These are phyloP conservation scores for Falco berigora DNA, from an alignment of 2,797 vertebrate genomes.

Conservation along the genomic window DNA sequence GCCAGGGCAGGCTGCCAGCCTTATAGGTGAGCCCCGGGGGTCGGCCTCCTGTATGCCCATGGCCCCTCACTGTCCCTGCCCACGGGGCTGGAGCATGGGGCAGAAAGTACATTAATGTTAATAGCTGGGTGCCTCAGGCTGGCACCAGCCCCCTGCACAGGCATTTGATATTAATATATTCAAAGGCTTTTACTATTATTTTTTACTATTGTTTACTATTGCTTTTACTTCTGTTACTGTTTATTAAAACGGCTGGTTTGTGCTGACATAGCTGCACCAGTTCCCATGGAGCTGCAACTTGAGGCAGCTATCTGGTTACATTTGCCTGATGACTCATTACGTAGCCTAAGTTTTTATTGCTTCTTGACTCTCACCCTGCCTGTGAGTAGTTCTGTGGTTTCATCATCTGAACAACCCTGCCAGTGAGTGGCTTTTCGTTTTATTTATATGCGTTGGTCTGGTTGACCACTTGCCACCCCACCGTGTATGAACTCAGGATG, in stretches of 20 bases:
- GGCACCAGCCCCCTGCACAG: neutral
- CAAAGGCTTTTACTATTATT: neutral
- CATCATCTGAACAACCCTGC: neutral
- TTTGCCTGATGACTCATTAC: neutral
- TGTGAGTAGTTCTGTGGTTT: neutral
- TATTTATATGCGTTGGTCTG: neutral
- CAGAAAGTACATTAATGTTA: rapidly evolving
- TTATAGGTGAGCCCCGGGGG: rapidly evolving
- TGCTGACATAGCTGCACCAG: neutral
- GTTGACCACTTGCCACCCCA: neutral
- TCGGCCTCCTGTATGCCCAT: rapidly evolving
- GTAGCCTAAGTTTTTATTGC: neutral
- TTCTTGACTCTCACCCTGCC: slow-evolving; percentile 4
- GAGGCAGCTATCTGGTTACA: neutral
- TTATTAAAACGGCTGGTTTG: neutral
- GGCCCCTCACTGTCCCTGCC: neutral
- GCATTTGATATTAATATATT: neutral
- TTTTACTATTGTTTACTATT: neutral
- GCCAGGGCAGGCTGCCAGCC: neutral
- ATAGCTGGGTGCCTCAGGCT: rapidly evolving
- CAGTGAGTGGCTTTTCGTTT: neutral
- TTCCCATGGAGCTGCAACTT: neutral
- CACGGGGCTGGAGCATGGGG: neutral
- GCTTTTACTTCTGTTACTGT: neutral
- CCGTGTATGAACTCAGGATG: neutral